Evolutionary conservation across 1,140 invertebrate genomes (phyloP).

Genomic region (Pseudomyrmex flavicornis): DNA sequence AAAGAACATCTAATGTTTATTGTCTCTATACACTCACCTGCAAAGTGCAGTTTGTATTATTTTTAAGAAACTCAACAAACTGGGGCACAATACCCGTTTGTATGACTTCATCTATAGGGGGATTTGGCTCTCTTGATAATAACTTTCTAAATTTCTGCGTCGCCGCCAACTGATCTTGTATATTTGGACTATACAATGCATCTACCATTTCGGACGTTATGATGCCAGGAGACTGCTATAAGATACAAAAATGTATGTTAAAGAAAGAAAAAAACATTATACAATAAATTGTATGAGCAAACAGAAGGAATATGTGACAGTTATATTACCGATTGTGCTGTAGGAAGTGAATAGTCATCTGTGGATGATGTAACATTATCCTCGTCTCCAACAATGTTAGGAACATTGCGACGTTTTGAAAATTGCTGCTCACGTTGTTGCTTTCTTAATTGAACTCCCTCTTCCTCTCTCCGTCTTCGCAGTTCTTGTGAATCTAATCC

Average conservation of each 20-base stretch:
- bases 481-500: constrained; percentile 96
- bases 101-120: constrained; percentile 99
- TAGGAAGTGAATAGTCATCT: constrained; percentile 76
- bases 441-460: constrained; percentile 97
- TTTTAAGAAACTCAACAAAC: constrained; percentile 97
- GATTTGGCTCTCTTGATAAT: constrained; percentile 97
- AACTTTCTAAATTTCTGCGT: constrained; percentile 98
- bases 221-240: constrained; percentile 78
- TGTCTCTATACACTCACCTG: constrained; percentile 87
- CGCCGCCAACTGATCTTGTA: constrained; percentile 93
- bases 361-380: constrained; percentile 81
- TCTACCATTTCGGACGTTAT: constrained; percentile 93
- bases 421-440: constrained; percentile 97
- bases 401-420: constrained; percentile 96
- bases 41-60: constrained; percentile 92
- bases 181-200: constrained; percentile 92
- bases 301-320: background rate
- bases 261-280: background rate
- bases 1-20: background rate
- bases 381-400: constrained; percentile 84
- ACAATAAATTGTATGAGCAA: background rate
- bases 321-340: constrained; percentile 73
- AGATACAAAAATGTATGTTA: constrained; percentile 41
- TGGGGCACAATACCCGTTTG: constrained; percentile 97
- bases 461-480: constrained; percentile 96